Percentiles rank a stretch among this genome's conserved stretches.
Evolutionary conservation across 2,113 vertebrate genomes (phyloP).

Genomic region (Rhabdomys dilectus): DNA sequence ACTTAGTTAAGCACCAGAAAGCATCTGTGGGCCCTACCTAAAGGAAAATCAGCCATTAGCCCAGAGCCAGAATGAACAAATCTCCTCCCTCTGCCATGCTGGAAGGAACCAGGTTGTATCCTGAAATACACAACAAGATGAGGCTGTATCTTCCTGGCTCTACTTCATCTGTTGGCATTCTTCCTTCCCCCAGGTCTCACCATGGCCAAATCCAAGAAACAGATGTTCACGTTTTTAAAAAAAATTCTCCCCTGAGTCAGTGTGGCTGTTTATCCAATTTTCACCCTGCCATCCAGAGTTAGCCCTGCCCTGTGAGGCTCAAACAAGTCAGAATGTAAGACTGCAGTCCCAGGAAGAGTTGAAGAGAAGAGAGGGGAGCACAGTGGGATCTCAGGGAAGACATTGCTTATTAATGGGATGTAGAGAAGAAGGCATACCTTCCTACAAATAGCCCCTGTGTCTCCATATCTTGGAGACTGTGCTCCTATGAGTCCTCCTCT

Average conservation of each 20-base stretch:
- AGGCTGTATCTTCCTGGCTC: conserved; percentile 50
- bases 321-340: conserved; percentile 15
- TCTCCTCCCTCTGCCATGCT: not conserved
- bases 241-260: conserved; percentile 53
- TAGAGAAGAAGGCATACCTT: not conserved
- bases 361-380: not conserved
- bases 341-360: not conserved
- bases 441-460: not conserved
- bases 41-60: not conserved
- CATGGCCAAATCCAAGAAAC: conserved; percentile 77
- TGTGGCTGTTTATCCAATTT: conserved; percentile 77
- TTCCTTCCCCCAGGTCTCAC: conserved; percentile 41
- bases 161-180: conserved; percentile 25
- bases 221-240: conserved; percentile 73
- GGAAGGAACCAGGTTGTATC: not conserved
- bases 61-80: not conserved
- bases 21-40: not conserved
- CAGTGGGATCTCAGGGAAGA: not conserved
- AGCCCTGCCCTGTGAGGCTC: conserved; percentile 16
- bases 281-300: conserved; percentile 62
- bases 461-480: not conserved
- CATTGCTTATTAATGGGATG: not conserved
- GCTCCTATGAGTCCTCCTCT: not conserved
- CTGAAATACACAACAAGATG: not conserved
- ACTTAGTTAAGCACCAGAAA: not conserved